A percentile compares a stretch with the other conserved stretches of the same genome.
Conservation (phyloP, 2,113 vertebrate species). For the Xyrauchen texanus region DNA sequence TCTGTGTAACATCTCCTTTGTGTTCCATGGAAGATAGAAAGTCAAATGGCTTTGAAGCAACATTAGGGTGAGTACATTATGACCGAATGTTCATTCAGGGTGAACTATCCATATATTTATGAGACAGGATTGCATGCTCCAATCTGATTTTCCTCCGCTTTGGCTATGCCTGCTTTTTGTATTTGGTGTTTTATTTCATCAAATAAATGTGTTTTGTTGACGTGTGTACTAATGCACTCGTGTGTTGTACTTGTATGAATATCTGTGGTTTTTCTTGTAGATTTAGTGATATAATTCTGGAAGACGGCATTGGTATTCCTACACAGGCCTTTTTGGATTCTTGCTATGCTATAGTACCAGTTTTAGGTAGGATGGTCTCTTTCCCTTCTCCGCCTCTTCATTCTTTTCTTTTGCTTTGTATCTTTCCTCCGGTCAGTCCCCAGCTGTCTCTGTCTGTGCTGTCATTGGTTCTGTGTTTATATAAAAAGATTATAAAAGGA, state of each 20-base stretch:
- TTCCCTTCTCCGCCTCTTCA: too few species aligned
- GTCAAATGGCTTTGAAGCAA: too few species aligned
- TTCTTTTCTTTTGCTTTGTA: background rate
- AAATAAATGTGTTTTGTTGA: conserved; percentile 56
- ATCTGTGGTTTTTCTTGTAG: conserved; percentile 74
- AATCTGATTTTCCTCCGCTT: background rate
- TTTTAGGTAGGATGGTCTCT: conserved; percentile 84
- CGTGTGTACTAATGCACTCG: conserved; percentile 22
- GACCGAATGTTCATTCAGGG: too few species aligned
- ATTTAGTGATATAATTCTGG: conserved; percentile 96
- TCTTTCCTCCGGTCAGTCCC: background rate
- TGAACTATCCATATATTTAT: too few species aligned
- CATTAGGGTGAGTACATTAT: too few species aligned
- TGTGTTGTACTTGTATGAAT: conserved; percentile 68
- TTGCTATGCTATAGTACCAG: conserved; percentile 96
- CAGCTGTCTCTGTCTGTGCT: background rate
- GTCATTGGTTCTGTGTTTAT: background rate
- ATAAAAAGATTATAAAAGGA: too few species aligned
- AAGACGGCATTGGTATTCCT: conserved; percentile 91
- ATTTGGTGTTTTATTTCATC: conserved; percentile 22
- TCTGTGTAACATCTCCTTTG: too few species aligned
- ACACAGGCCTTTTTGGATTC: conserved; percentile 94
- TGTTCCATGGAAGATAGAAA: too few species aligned
- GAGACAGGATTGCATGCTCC: conserved; percentile 12
- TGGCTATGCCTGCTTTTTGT: conserved; percentile 26